Evolutionary conservation across 1,140 invertebrate genomes (phyloP).

Genomic region (Diploscapter pachys): DNA sequence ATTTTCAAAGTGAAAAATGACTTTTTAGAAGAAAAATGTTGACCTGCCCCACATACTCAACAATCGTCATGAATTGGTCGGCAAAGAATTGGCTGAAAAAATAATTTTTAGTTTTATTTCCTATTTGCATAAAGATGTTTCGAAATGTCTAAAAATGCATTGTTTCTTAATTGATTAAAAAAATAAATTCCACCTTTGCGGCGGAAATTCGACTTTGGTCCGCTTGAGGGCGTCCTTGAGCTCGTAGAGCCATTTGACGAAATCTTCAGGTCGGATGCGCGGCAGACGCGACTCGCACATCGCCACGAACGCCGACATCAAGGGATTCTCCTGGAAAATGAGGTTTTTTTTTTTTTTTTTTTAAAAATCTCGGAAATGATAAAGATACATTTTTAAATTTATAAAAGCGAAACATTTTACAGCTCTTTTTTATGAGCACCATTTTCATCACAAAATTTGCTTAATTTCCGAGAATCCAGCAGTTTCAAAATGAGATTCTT

Average conservation of each 20-base stretch:
- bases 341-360: too few species aligned
- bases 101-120: too few species aligned
- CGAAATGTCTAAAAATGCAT: neutral
- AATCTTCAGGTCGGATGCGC: neutral
- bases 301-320: constrained; percentile 14
- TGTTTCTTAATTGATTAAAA: neutral
- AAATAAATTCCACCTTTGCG: constrained; percentile 19
- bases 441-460: too few species aligned
- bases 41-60: neutral
- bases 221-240: constrained; percentile 22
- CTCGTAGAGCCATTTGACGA: constrained; percentile 24
- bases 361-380: too few species aligned
- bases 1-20: neutral
- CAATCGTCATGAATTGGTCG: neutral
- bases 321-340: constrained; percentile 11
- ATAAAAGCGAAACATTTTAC: too few species aligned
- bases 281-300: constrained; percentile 1
- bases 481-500: too few species aligned
- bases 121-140: too few species aligned
- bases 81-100: constrained; percentile 4
- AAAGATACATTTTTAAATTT: too few species aligned
- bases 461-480: too few species aligned
- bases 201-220: constrained; percentile 22
- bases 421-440: too few species aligned
- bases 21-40: too few species aligned